phyloP scores from a whole-genome alignment of 30 jellyfish, hydroid and myxozoan genomes.

The Aurelia aurita region DNA sequence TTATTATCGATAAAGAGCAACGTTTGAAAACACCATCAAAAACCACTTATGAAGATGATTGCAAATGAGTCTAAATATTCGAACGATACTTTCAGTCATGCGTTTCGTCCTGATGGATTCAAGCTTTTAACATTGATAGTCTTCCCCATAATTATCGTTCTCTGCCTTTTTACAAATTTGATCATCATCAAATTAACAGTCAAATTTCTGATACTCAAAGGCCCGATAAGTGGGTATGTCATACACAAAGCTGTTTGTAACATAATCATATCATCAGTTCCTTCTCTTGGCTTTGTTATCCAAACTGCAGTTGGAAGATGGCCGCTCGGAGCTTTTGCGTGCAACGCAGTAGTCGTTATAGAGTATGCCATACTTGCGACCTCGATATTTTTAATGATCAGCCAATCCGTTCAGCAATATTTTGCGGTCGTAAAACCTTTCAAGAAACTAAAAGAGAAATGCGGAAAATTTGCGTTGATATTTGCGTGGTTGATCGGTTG shows the following conservation, averaged over 20 bases:
- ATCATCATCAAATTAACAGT: neutral
- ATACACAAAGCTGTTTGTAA: slow-evolving; percentile 14
- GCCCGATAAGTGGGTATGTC: slow-evolving; percentile 7
- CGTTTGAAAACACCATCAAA: too few species aligned
- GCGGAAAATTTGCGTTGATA: neutral
- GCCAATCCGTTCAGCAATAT: slow-evolving; percentile 13
- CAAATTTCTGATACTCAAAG: slow-evolving; percentile 11
- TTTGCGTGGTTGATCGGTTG: neutral
- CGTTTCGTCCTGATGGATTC: too few species aligned
- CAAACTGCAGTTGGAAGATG: slow-evolving; percentile 1
- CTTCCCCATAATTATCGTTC: too few species aligned
- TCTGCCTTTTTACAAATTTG: neutral
- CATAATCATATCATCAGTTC: slow-evolving; percentile 12
- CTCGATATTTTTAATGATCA: neutral
- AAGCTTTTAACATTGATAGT: too few species aligned
- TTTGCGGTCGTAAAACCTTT: slow-evolving; percentile 13
- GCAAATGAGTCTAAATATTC: too few species aligned
- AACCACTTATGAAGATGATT: too few species aligned
- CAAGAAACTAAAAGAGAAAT: neutral
- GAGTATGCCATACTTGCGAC: slow-evolving; percentile 11
- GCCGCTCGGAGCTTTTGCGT: slow-evolving; percentile 22
- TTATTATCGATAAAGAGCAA: too few species aligned
- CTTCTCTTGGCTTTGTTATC: neutral
- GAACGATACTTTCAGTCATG: too few species aligned
- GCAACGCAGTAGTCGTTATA: slow-evolving; percentile 14